Conservation (phyloP, 37 sponge, comb jelly and placozoan genomes). For the Cladorhizidae sp. region DNA sequence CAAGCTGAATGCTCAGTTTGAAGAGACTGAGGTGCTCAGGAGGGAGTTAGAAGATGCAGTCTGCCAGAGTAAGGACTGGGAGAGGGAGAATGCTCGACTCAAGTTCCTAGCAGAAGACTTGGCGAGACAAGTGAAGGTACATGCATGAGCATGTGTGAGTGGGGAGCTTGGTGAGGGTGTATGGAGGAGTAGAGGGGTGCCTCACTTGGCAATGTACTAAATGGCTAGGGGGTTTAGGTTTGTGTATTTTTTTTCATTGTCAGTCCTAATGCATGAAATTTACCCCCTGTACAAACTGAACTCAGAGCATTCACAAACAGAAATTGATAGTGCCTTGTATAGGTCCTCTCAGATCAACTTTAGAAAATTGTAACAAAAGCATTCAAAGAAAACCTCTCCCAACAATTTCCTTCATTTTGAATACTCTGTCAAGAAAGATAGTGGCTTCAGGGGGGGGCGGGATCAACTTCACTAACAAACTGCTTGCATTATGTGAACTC, state of each 20-base stretch:
- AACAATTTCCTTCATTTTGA: too few species aligned
- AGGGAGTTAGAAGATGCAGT: conserved; percentile 73
- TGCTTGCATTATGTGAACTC: too few species aligned
- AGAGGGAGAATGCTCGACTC: conserved; percentile 72
- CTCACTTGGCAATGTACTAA: too few species aligned
- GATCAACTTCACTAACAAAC: too few species aligned
- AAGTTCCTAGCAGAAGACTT: conserved; percentile 74
- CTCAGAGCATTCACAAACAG: not conserved
- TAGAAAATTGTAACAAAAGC: too few species aligned
- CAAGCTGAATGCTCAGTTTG: conserved; percentile 24
- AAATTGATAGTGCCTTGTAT: not conserved
- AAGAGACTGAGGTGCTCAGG: conserved; percentile 77
- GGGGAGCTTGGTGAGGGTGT: not conserved
- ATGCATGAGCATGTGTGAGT: not conserved
- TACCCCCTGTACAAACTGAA: not conserved
- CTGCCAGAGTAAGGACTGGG: conserved; percentile 9
- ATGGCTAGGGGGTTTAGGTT: too few species aligned
- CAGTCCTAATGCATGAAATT: not conserved
- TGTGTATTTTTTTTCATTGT: too few species aligned
- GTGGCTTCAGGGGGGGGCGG: too few species aligned
- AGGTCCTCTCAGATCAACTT: too few species aligned
- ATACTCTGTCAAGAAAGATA: too few species aligned
- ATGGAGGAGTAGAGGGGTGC: too few species aligned
- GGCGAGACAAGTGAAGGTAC: conserved; percentile 74
- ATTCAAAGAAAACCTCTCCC: too few species aligned